Conservation (phyloP, 2,113 vertebrate species). For the Cavia aperea region DNA sequence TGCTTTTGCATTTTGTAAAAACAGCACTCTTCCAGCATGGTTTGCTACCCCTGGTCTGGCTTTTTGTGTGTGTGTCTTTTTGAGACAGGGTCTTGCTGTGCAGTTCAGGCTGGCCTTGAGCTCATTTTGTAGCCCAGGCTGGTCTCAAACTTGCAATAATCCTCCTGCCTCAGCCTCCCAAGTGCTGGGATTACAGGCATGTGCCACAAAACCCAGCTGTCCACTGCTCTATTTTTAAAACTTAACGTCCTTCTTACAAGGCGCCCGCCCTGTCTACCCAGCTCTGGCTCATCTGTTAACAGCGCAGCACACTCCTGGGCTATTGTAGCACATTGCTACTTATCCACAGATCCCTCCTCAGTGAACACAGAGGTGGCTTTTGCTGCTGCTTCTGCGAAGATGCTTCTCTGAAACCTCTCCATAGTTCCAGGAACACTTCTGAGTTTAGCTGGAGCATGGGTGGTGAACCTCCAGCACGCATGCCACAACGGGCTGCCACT, state of each 20-base stretch:
- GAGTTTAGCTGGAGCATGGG: not conserved
- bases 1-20: constrained; percentile 20
- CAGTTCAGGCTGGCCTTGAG: too few relatives aligned
- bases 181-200: too few relatives aligned
- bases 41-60: not conserved
- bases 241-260: not conserved
- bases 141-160: too few relatives aligned
- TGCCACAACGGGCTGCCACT: not conserved
- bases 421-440: not conserved
- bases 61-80: too few relatives aligned
- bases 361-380: not conserved
- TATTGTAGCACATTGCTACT: not conserved
- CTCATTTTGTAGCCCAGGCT: too few relatives aligned
- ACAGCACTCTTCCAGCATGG: not conserved
- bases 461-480: not conserved
- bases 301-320: not conserved
- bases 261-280: not conserved
- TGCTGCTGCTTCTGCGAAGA: not conserved
- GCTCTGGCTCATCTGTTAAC: not conserved
- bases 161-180: too few relatives aligned
- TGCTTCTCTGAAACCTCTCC: not conserved
- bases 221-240: not conserved
- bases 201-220: too few relatives aligned
- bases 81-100: too few relatives aligned
- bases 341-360: not conserved